Percentiles rank a stretch among this genome's conserved stretches.
These are phyloP conservation scores for Nothocercus julius DNA, from an alignment of 2,113 vertebrate species.

Conservation along the genomic window DNA sequence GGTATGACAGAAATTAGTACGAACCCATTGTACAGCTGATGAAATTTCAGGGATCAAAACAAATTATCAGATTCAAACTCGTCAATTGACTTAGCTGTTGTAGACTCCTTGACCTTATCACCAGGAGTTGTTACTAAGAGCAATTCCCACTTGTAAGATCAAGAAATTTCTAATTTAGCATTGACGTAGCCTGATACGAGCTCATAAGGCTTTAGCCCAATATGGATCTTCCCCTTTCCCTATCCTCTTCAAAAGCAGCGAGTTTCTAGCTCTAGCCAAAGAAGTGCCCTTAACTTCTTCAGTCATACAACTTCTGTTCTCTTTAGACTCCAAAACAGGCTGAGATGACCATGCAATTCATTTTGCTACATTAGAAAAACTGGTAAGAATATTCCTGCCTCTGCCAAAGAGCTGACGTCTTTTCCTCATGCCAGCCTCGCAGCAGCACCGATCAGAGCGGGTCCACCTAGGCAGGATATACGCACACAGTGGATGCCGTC, in stretches of 20 bases:
- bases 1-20: neutral
- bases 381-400: neutral
- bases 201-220: neutral
- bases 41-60: constrained; percentile 15
- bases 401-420: neutral
- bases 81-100: neutral
- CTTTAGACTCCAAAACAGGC: neutral
- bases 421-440: neutral
- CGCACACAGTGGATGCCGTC: constrained; percentile 71
- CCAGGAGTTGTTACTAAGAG: neutral
- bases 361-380: neutral
- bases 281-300: neutral
- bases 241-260: neutral
- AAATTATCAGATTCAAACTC: neutral
- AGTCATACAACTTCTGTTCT: neutral
- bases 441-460: constrained; percentile 1
- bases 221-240: neutral
- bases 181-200: neutral
- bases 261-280: neutral
- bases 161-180: neutral
- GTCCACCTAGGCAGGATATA: constrained; percentile 65
- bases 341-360: neutral
- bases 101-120: neutral
- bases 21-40: neutral
- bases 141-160: neutral